Conservation (phyloP, 1,140 invertebrate species). For the Drosophila seguyi region DNA sequence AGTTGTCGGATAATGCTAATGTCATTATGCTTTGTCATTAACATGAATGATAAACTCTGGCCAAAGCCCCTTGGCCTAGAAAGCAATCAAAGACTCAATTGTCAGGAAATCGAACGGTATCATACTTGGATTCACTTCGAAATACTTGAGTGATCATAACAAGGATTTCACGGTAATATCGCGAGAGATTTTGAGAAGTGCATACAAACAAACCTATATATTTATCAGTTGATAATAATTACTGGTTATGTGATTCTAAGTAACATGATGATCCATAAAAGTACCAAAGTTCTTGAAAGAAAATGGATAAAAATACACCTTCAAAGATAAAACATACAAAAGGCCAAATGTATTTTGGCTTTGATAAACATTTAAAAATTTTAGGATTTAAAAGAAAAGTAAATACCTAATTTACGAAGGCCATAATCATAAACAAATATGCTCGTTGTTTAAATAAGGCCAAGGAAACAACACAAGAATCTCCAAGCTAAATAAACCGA, state of each 20-base stretch:
- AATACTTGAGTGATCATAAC: not conserved
- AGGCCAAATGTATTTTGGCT: not conserved
- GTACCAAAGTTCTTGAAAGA: not conserved
- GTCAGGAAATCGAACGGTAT: conserved; percentile 30
- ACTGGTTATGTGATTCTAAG: too few relatives aligned
- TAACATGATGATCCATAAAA: not conserved
- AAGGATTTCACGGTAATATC: conserved; percentile 2
- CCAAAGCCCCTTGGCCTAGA: conserved; percentile 74
- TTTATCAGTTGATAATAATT: too few relatives aligned
- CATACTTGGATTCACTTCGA: conserved; percentile 2
- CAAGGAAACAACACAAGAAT: conserved; percentile 11
- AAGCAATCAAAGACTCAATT: conserved; percentile 67
- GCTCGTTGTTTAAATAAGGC: conserved; percentile 20
- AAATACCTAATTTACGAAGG: conserved; percentile 14
- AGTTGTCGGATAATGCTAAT: conserved; percentile 62
- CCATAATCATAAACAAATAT: conserved; percentile 25
- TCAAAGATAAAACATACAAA: conserved; percentile 2
- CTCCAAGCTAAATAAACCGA: conserved; percentile 8
- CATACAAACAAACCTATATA: too few relatives aligned
- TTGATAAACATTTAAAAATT: not conserved
- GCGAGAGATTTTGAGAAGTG: not conserved
- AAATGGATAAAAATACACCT: not conserved
- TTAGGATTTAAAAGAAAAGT: conserved; percentile 1
- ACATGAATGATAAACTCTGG: conserved; percentile 54
- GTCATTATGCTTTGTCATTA: conserved; percentile 81